Evolutionary conservation across 2,888 invertebrate genomes (phyloP).

Genomic region (Phania funesta): DNA sequence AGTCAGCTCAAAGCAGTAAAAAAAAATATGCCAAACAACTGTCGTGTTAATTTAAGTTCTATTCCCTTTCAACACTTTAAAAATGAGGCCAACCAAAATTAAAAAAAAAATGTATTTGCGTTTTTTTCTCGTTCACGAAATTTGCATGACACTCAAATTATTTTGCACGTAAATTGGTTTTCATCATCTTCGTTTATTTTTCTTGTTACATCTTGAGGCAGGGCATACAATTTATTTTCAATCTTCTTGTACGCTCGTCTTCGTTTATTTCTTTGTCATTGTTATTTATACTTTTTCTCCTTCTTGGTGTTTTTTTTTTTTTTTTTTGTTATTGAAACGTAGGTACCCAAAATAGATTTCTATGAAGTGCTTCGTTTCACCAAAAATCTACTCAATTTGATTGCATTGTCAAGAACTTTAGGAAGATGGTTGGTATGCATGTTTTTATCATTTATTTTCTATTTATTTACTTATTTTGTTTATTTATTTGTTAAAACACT

Average conservation of each 20-base stretch:
- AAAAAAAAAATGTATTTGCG: constrained; percentile 1
- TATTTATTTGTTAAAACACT: constrained; percentile 59
- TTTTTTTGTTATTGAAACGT: constrained; percentile 31
- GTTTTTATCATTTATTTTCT: background rate
- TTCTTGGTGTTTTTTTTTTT: background rate
- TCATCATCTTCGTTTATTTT: constrained; percentile 50
- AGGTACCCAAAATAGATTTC: constrained; percentile 28
- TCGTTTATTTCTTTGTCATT: constrained; percentile 44
- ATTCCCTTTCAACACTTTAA: constrained; percentile 36
- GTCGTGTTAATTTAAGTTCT: constrained; percentile 50
- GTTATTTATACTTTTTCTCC: constrained; percentile 41
- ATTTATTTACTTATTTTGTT: constrained; percentile 28
- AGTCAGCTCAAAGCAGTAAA: constrained; percentile 12
- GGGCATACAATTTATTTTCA: constrained; percentile 60
- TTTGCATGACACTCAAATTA: constrained; percentile 80
- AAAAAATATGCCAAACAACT: constrained; percentile 31
- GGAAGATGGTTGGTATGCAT: background rate
- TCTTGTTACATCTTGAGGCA: constrained; percentile 35
- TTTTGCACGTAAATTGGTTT: constrained; percentile 79
- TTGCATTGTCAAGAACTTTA: constrained; percentile 41
- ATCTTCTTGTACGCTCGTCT: constrained; percentile 21
- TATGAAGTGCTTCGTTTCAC: constrained; percentile 24
- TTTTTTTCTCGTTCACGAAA: constrained; percentile 68
- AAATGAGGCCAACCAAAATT: constrained; percentile 58
- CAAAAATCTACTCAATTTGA: constrained; percentile 57